Conservation (phyloP, 2,888 invertebrate species). For the Drosophila anomelani region DNA sequence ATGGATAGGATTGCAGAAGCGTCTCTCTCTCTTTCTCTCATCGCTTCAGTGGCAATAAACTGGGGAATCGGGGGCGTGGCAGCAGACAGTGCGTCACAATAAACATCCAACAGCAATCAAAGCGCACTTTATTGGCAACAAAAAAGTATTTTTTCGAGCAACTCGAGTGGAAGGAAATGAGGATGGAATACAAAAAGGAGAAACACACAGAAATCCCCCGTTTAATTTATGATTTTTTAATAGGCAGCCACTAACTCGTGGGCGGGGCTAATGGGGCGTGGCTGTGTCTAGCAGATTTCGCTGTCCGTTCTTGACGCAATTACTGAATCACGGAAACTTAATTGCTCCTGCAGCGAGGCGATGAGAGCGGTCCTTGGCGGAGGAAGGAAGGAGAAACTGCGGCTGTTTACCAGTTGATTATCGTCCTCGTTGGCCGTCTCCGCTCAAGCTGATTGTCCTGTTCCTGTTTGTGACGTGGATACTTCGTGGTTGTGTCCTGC, state of each 20-base stretch:
- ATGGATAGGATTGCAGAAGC: constrained; percentile 21
- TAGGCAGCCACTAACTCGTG: constrained; percentile 22
- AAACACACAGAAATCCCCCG: neutral
- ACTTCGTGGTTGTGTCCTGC: constrained; percentile 25
- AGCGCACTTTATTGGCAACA: constrained; percentile 36
- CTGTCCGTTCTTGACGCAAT: constrained; percentile 35
- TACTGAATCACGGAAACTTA: constrained; percentile 38
- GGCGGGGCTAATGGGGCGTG: constrained; percentile 32
- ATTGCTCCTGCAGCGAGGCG: constrained; percentile 29
- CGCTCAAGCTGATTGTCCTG: constrained; percentile 11
- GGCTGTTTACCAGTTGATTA: constrained; percentile 42
- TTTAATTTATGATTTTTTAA: constrained; percentile 44
- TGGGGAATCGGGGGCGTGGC: neutral
- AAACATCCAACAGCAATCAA: constrained; percentile 37
- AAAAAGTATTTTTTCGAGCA: neutral
- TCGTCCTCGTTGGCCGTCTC: constrained; percentile 29
- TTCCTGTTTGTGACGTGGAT: constrained; percentile 36
- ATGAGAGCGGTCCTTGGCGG: constrained; percentile 12
- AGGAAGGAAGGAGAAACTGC: constrained; percentile 1
- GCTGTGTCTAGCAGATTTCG: constrained; percentile 11
- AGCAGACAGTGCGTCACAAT: constrained; percentile 13
- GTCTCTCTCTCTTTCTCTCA: neutral
- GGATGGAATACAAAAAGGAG: neutral
- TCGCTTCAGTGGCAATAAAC: constrained; percentile 11
- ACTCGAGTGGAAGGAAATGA: constrained; percentile 3